These are phyloP conservation scores for Calonectris borealis DNA, from an alignment of 2,113 vertebrate species.

Conservation along the genomic window DNA sequence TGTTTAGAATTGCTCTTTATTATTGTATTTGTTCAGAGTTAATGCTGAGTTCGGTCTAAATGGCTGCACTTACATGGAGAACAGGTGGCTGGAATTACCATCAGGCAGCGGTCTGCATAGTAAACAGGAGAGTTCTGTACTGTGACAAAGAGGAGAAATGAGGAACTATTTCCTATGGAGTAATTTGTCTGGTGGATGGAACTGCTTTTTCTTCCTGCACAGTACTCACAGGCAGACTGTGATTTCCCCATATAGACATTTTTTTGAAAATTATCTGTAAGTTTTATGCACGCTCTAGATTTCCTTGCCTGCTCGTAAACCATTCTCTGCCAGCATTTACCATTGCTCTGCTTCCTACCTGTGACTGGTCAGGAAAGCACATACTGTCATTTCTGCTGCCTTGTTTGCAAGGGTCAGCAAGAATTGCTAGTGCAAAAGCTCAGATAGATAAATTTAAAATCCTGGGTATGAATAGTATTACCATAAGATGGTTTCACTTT, in stretches of 20 bases:
- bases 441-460: background rate
- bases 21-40: background rate
- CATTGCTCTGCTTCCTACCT: background rate
- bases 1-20: background rate
- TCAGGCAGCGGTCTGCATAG: background rate
- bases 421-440: background rate
- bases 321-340: background rate
- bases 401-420: background rate
- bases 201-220: background rate
- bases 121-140: background rate
- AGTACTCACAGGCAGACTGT: background rate
- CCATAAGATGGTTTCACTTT: background rate
- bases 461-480: no score
- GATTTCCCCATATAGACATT: background rate
- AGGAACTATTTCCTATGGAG: background rate
- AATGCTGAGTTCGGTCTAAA: background rate
- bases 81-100: background rate
- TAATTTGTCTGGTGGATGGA: background rate
- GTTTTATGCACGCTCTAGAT: background rate
- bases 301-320: background rate
- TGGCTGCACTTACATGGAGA: background rate
- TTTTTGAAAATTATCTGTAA: background rate
- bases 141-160: background rate
- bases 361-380: background rate
- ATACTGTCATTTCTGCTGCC: background rate